These are phyloP conservation scores for Notoglanidium macrostoma DNA, from an alignment of 2,797 vertebrate genomes.

Conservation along the genomic window DNA sequence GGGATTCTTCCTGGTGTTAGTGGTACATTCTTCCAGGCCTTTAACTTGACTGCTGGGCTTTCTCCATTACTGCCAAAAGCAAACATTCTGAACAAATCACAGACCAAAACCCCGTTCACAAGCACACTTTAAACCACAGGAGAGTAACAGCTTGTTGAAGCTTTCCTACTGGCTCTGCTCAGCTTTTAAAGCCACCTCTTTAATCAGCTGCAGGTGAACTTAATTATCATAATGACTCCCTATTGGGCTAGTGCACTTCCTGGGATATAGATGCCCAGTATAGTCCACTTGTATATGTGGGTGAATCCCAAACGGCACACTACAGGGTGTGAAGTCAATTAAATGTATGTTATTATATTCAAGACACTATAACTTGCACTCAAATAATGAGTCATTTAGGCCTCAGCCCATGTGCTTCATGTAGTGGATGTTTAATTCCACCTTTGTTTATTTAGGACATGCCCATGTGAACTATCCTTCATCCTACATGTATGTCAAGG, in stretches of 20 bases:
- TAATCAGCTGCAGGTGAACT: slow-evolving; percentile 46
- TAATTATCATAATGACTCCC: not conserved
- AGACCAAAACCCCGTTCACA: not conserved
- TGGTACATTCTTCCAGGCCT: slow-evolving; percentile 54
- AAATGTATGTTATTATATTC: not conserved
- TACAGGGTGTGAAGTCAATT: not conserved
- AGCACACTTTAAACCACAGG: not conserved
- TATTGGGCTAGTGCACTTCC: not conserved
- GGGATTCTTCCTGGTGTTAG: slow-evolving; percentile 71
- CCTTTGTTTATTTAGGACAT: not conserved
- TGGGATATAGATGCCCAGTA: not conserved
- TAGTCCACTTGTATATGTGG: not conserved
- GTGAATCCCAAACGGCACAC: not conserved
- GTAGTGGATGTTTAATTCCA: not conserved
- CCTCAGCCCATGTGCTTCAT: not conserved
- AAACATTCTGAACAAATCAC: slow-evolving; percentile 32
- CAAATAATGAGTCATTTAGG: not conserved
- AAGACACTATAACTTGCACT: not conserved
- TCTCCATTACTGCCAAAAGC: slow-evolving; percentile 18
- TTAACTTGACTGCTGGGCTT: slow-evolving; percentile 25
- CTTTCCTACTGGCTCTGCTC: not conserved
- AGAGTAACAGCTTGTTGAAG: not conserved
- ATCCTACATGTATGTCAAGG: not conserved
- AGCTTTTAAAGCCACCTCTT: slow-evolving; percentile 9
- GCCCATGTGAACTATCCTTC: not conserved